A percentile compares a stretch with the other conserved stretches of the same genome.
Evolutionary conservation across 1,140 invertebrate species (phyloP).

Genomic region (Heliconius eleuchia): DNA sequence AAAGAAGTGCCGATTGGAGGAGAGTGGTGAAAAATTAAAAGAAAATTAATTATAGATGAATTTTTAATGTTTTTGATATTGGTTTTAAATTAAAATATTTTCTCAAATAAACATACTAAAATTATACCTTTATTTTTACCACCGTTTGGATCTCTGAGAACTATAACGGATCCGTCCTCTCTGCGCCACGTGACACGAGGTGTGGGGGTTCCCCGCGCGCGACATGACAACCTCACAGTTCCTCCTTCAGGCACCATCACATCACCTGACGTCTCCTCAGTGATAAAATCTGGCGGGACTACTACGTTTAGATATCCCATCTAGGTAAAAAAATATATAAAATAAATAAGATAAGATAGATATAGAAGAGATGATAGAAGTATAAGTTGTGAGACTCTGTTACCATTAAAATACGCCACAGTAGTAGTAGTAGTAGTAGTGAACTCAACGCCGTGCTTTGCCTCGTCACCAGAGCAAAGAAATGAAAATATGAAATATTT

Average conservation of each 20-base stretch:
- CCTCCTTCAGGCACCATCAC: conserved; percentile 91
- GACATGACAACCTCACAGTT: conserved; percentile 84
- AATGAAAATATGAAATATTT: no score
- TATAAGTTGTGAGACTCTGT: no score
- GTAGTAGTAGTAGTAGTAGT: no score
- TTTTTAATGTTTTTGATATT: no score
- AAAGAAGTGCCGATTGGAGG: no score
- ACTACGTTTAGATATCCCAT: conserved; percentile 91
- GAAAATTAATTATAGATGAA: no score
- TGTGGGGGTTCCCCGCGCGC: conserved; percentile 90
- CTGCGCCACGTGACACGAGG: conserved; percentile 92
- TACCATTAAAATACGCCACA: no score
- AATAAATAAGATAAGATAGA: neutral
- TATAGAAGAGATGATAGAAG: no score
- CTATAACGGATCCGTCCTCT: conserved; percentile 91
- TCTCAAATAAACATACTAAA: neutral
- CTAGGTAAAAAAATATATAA: conserved; percentile 68
- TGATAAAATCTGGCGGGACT: conserved; percentile 91
- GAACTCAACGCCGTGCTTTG: no score
- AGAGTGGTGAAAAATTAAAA: no score
- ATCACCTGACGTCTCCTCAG: conserved; percentile 91
- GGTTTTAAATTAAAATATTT: no score
- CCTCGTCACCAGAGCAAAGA: no score
- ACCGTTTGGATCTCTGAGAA: conserved; percentile 85
- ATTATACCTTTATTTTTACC: conserved; percentile 83